Evolutionary conservation across 2,888 invertebrate genomes (phyloP).

Genomic region (Arctia plantaginis): DNA sequence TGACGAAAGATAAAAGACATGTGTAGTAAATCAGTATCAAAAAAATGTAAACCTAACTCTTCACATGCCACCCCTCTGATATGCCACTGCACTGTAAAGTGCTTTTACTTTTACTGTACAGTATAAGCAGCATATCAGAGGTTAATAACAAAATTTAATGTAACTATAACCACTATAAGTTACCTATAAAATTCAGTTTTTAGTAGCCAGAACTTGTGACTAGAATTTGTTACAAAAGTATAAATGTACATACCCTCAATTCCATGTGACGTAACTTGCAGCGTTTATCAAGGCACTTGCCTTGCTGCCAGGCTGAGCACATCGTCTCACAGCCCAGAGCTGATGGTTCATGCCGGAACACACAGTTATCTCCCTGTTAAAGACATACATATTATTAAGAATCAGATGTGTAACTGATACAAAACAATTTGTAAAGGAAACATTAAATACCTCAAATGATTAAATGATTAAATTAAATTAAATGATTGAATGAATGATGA

Average conservation of each 20-base stretch:
- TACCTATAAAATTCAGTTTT: too few relatives aligned
- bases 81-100: too few relatives aligned
- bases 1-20: too few relatives aligned
- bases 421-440: not conserved
- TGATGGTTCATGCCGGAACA: constrained; percentile 93
- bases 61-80: too few relatives aligned
- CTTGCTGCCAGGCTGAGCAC: constrained; percentile 93
- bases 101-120: too few relatives aligned
- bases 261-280: constrained; percentile 96
- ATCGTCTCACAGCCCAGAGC: constrained; percentile 94
- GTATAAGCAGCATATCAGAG: too few relatives aligned
- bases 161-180: too few relatives aligned
- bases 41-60: too few relatives aligned
- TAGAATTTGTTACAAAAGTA: not conserved
- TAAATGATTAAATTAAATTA: too few relatives aligned
- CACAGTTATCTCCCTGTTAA: constrained; percentile 91
- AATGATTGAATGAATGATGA: too few relatives aligned
- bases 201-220: not conserved
- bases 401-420: not conserved
- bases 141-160: too few relatives aligned
- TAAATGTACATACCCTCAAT: constrained; percentile 87
- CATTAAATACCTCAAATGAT: not conserved
- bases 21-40: too few relatives aligned
- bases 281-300: constrained; percentile 91
- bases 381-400: not conserved